Evolutionary conservation across 2,888 invertebrate species (phyloP).

Genomic region (Drosophila tanythrix): DNA sequence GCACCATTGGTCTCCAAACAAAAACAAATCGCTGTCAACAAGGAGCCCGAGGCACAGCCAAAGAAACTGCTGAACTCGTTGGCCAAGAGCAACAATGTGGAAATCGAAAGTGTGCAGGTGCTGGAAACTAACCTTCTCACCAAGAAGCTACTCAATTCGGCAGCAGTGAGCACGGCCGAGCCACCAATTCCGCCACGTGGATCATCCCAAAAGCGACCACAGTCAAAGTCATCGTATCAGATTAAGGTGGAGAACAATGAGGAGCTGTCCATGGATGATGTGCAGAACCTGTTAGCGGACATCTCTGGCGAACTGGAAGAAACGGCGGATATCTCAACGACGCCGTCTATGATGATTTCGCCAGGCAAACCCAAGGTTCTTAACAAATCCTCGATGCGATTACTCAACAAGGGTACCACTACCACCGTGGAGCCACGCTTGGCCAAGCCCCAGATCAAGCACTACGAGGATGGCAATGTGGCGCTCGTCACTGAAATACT

Average conservation of each 20-base stretch:
- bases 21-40: not conserved
- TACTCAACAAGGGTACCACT: slow-evolving; percentile 82
- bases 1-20: slow-evolving; percentile 65
- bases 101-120: slow-evolving; percentile 53
- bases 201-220: not conserved
- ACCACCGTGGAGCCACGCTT: slow-evolving; percentile 79
- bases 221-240: slow-evolving; percentile 57
- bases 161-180: slow-evolving; percentile 43
- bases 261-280: slow-evolving; percentile 81
- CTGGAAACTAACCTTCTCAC: slow-evolving; percentile 55
- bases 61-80: slow-evolving; percentile 64
- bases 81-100: slow-evolving; percentile 46
- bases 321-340: not conserved
- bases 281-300: slow-evolving; percentile 75
- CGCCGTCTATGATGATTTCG: not conserved
- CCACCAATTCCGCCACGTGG: slow-evolving; percentile 36
- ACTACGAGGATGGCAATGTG: slow-evolving; percentile 82
- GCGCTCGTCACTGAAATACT: slow-evolving; percentile 84
- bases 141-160: slow-evolving; percentile 62
- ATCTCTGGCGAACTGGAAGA: slow-evolving; percentile 51
- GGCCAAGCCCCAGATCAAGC: slow-evolving; percentile 79
- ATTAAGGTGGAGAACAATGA: slow-evolving; percentile 81
- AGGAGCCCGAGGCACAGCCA: slow-evolving; percentile 34
- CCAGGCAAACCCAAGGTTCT: slow-evolving; percentile 76
- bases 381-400: slow-evolving; percentile 83